Conservation (phyloP, 1,140 invertebrate species). For the Bombus haemorrhoidalis region DNA sequence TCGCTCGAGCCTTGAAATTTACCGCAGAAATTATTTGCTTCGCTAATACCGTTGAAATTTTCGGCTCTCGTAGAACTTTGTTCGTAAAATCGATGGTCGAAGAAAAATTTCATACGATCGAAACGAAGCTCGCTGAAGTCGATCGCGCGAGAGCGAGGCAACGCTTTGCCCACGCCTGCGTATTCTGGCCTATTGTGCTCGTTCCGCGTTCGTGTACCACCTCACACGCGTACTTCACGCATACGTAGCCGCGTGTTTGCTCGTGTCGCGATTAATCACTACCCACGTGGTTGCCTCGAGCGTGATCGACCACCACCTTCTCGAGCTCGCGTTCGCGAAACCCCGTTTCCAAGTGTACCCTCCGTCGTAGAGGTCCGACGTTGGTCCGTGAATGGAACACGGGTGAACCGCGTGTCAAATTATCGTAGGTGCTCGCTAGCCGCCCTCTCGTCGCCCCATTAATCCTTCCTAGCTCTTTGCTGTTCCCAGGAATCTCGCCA, state of each 20-base stretch:
- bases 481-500: too few relatives aligned
- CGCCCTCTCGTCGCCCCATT: neutral
- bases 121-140: too few relatives aligned
- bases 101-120: fast-evolving
- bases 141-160: neutral
- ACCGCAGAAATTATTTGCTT: too few relatives aligned
- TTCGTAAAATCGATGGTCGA: neutral
- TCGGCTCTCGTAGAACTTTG: too few relatives aligned
- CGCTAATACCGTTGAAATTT: too few relatives aligned
- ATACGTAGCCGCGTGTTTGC: conserved; percentile 40
- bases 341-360: neutral
- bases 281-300: conserved; percentile 54
- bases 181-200: conserved; percentile 8
- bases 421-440: neutral
- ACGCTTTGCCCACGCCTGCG: neutral
- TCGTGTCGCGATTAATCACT: conserved; percentile 70
- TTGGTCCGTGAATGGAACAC: neutral
- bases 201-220: neutral
- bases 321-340: neutral
- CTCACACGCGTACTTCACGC: neutral
- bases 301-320: neutral
- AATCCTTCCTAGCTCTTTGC: neutral
- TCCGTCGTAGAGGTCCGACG: neutral
- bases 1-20: too few relatives aligned
- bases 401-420: neutral